phyloP scores from a whole-genome alignment of 2,797 vertebrate genomes.

The Netta rufina region DNA sequence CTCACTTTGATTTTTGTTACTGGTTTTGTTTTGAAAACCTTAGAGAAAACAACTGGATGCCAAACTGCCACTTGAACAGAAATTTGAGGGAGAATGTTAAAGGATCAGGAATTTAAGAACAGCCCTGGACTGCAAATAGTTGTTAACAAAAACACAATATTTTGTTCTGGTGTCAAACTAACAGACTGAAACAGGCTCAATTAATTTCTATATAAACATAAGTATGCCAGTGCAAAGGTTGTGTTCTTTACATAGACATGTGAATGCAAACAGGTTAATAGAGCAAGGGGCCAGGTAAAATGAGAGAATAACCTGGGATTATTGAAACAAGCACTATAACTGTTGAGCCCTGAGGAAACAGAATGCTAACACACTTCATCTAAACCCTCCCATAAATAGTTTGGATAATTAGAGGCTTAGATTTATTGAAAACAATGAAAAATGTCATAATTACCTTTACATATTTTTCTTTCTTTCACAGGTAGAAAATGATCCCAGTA shows the following conservation, averaged over 20 bases:
- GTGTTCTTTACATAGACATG: slow-evolving; percentile 22
- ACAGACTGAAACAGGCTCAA: not conserved
- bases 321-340: slow-evolving; percentile 53
- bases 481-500: slow-evolving; percentile 72
- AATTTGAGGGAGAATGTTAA: not conserved
- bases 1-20: not conserved
- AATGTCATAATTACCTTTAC: slow-evolving; percentile 83
- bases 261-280: slow-evolving; percentile 21
- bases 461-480: slow-evolving; percentile 69
- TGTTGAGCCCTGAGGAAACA: slow-evolving; percentile 62
- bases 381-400: slow-evolving; percentile 70
- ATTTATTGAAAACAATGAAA: slow-evolving; percentile 78
- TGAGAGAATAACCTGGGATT: slow-evolving; percentile 70
- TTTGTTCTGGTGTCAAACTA: not conserved
- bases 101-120: not conserved
- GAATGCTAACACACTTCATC: slow-evolving; percentile 41
- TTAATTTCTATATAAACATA: not conserved
- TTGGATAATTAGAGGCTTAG: slow-evolving; percentile 78
- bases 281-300: slow-evolving; percentile 52
- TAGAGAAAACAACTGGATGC: not conserved
- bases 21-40: not conserved
- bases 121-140: not conserved
- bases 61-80: not conserved
- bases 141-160: not conserved
- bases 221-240: not conserved